A percentile compares a stretch with the other conserved stretches of the same genome.
phyloP scores from a whole-genome alignment of 2,113 vertebrate species.

The Podiceps cristatus region DNA sequence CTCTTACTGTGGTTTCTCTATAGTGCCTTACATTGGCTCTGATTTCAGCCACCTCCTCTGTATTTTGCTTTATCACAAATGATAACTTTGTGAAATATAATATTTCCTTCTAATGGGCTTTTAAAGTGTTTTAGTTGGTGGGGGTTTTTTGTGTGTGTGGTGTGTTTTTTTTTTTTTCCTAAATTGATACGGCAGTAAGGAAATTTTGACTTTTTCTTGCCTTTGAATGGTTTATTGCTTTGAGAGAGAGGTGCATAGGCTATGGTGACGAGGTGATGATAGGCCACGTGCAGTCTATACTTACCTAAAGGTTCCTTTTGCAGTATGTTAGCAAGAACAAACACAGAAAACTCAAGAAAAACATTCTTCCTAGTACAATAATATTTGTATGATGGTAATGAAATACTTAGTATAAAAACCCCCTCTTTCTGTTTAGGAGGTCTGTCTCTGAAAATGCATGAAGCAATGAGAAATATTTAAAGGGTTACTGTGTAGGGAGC shows the following conservation, averaged over 20 bases:
- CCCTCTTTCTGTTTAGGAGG: not conserved
- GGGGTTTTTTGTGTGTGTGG: too few species aligned
- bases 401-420: not conserved
- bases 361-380: not conserved
- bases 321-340: not conserved
- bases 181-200: not conserved
- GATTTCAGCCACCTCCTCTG: not conserved
- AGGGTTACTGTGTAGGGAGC: not conserved
- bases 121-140: not conserved
- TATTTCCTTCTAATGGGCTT: not conserved
- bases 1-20: not conserved
- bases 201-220: not conserved
- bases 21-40: not conserved
- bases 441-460: not conserved
- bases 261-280: not conserved
- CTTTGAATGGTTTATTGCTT: not conserved
- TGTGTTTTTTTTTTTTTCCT: not conserved
- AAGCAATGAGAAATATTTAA: not conserved
- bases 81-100: not conserved
- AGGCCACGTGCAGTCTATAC: not conserved
- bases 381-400: not conserved
- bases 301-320: not conserved
- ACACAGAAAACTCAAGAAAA: not conserved
- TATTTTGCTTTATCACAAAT: conserved; percentile 8
- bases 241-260: not conserved